Evolutionary conservation across 2,113 vertebrate genomes (phyloP).

Genomic region (Eudyptes chrysolophus): DNA sequence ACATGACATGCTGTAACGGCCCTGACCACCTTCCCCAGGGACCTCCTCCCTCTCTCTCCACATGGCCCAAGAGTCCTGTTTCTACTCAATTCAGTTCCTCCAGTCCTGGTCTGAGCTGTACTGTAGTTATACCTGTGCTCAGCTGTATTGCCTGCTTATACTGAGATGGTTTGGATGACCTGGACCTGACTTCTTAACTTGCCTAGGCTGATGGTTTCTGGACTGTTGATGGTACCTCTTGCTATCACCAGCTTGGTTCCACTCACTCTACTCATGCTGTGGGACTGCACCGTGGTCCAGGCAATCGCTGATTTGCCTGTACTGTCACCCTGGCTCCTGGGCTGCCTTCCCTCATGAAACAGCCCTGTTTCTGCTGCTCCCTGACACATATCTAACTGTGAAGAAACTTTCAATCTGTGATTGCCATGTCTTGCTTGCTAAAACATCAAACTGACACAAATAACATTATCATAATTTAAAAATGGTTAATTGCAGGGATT

Average conservation of each 20-base stretch:
- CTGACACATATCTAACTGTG: background rate
- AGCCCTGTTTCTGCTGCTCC: background rate
- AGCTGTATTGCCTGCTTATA: background rate
- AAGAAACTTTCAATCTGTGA: background rate
- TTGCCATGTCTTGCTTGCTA: background rate
- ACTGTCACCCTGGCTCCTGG: background rate
- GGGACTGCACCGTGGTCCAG: accelerated
- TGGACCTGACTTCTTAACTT: background rate
- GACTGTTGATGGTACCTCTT: background rate
- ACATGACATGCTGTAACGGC: background rate
- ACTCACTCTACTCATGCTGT: background rate
- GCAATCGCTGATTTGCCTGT: background rate
- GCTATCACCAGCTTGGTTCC: accelerated
- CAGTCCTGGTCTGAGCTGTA: background rate
- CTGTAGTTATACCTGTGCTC: background rate
- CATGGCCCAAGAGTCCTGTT: accelerated
- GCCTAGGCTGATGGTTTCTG: background rate
- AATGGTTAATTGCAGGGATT: background rate
- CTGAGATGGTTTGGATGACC: background rate
- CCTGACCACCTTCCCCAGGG: background rate
- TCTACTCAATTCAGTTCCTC: background rate
- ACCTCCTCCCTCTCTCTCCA: background rate
- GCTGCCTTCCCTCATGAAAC: background rate
- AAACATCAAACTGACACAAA: background rate
- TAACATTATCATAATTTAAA: background rate